Evolutionary conservation across 2,797 vertebrate genomes (phyloP).

Genomic region (Rallus crepitans): DNA sequence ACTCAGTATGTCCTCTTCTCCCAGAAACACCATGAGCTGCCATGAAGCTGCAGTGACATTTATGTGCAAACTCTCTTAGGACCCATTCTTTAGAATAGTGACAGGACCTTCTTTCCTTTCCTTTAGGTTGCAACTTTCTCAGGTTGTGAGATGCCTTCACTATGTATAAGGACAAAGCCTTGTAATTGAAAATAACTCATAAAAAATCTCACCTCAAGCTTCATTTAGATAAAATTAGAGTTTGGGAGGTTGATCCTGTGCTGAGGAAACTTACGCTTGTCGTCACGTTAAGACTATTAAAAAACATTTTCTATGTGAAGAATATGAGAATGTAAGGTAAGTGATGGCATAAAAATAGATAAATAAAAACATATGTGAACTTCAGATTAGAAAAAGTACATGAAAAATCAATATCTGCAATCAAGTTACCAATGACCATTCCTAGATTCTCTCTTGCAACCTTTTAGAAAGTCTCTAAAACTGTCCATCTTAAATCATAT

Average conservation of each 20-base stretch:
- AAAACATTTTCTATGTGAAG: not conserved
- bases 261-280: not conserved
- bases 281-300: not conserved
- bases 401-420: not conserved
- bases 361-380: not conserved
- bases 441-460: not conserved
- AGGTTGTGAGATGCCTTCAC: not conserved
- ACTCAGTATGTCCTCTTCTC: not conserved
- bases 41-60: rapidly evolving
- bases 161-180: not conserved
- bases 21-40: not conserved
- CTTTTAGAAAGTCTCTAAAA: not conserved
- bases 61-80: not conserved
- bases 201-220: not conserved
- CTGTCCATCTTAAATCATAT: not conserved
- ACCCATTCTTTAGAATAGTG: not conserved
- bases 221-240: not conserved
- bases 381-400: not conserved
- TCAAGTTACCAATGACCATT: not conserved
- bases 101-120: not conserved
- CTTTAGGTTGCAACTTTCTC: not conserved
- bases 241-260: not conserved
- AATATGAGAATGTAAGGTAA: not conserved
- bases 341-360: rapidly evolving
- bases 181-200: not conserved